phyloP scores from a whole-genome alignment of 2,797 vertebrate genomes.

The Ceryle rudis region DNA sequence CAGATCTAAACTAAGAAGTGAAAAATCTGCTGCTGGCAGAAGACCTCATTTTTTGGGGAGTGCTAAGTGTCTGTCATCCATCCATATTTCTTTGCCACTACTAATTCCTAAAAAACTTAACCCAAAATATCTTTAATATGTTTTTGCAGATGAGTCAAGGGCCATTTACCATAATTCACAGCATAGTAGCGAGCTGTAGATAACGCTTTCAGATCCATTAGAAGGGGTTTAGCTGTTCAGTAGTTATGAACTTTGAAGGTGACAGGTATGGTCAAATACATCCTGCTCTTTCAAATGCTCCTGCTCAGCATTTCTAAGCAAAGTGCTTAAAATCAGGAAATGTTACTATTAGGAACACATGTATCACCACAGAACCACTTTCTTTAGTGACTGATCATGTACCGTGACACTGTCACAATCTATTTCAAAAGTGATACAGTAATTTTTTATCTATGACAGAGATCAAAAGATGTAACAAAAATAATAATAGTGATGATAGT shows the following conservation, averaged over 20 bases:
- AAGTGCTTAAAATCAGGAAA: not conserved
- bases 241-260: not conserved
- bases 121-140: not conserved
- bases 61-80: not conserved
- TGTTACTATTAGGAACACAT: not conserved
- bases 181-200: not conserved
- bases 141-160: not conserved
- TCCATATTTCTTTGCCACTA: not conserved
- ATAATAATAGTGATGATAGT: not conserved
- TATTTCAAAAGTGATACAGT: not conserved
- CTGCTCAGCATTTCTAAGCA: not conserved
- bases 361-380: not conserved
- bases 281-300: not conserved
- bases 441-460: not conserved
- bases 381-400: not conserved
- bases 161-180: not conserved
- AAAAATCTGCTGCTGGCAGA: not conserved
- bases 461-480: not conserved
- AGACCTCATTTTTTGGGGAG: not conserved
- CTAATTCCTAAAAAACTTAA: not conserved
- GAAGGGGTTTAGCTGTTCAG: not conserved
- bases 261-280: not conserved
- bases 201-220: not conserved
- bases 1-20: not conserved
- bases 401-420: not conserved